Base-by-base conservation (phyloP, 2,797 vertebrate genomes). In the Sebastes hubbsi region DNA sequence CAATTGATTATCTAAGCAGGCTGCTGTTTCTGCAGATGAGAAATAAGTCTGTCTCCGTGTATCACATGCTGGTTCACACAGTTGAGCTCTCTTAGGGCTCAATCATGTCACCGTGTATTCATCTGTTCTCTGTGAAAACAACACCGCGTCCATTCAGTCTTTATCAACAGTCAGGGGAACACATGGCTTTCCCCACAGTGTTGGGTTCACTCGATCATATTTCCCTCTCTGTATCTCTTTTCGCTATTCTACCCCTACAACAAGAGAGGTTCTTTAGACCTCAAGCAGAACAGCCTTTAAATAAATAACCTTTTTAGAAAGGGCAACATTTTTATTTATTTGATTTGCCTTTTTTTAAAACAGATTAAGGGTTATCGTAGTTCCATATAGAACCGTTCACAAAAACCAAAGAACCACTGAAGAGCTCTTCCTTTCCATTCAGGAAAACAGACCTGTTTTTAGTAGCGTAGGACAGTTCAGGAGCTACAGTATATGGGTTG, bases 91-190 rank as follows among this genome's bases (percentile, higher is more conserved):
- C 86, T 80, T 38, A 42, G 5, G n/a, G 59, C 69, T 69, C 52
- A 7, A 13, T 81, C 80, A 78, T 73, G 42, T 93, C 89, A 89
- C 30, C 8, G 13, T n/a, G 61, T 36, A 76, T 89, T 90, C 83
- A 84, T 38, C 56, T 8, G 65, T 62, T 61, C 61, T 60, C 65
- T 54, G 62, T 75, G 91, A 82, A 90, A 84, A 88, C 85, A 87
- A 90, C 87, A 88, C 84, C 54, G 14, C 72, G 18, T 89, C 87
- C 84, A 87, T 93, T 94, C 86, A 87, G 78, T 46, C 65, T 82
- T 88, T 91, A 92, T 92, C 89, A 64, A 34, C 83, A 65, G 89
- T 68, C 70, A 79, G 71, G 78, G 73, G 76, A 86, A 86, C 89
- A 87, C 84, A 88, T 67, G 84, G 87, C 74, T 88, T 76, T 81